phyloP scores from a whole-genome alignment of 2,797 vertebrate species.

The Synaphobranchus kaupii region DNA sequence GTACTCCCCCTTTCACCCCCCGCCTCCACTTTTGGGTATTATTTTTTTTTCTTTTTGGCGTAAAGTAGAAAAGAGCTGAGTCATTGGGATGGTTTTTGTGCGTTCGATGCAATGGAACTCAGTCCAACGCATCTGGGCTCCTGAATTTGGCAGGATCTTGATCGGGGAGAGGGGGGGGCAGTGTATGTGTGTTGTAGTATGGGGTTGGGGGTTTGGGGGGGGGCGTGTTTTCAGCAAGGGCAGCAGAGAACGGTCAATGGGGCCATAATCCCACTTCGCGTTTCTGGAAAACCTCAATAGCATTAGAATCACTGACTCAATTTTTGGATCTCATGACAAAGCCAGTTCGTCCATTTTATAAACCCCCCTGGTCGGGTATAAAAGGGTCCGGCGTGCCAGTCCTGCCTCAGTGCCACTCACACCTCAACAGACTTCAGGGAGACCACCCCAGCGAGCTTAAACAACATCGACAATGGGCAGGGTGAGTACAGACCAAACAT shows the following conservation, averaged over 20 bases:
- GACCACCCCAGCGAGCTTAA: slow-evolving; percentile 41
- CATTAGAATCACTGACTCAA: slow-evolving; percentile 93
- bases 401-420: slow-evolving; percentile 44
- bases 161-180: slow-evolving; percentile 19
- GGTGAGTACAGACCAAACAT: slow-evolving; percentile 62
- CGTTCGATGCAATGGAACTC: slow-evolving; percentile 34
- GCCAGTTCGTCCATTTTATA: slow-evolving; percentile 78
- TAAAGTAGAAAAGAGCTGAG: slow-evolving; percentile 45
- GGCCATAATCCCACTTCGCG: slow-evolving; percentile 85
- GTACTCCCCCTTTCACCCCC: not conserved
- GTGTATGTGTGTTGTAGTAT: slow-evolving; percentile 41
- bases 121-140: slow-evolving; percentile 46
- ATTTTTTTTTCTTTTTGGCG: slow-evolving; percentile 11
- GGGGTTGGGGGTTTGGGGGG: slow-evolving; percentile 46
- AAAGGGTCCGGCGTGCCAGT: slow-evolving; percentile 62
- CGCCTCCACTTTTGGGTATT: not conserved
- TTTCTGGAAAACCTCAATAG: slow-evolving; percentile 92
- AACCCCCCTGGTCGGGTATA: slow-evolving; percentile 72
- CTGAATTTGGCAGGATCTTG: slow-evolving; percentile 53
- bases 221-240: slow-evolving; percentile 48
- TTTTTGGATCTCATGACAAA: slow-evolving; percentile 96
- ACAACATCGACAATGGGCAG: slow-evolving; percentile 67
- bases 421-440: slow-evolving; percentile 55
- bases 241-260: slow-evolving; percentile 58
- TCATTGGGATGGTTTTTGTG: slow-evolving; percentile 34